These are phyloP conservation scores for Psammodynastes pulverulentus DNA, from an alignment of 2,113 vertebrate genomes.

Conservation along the genomic window DNA sequence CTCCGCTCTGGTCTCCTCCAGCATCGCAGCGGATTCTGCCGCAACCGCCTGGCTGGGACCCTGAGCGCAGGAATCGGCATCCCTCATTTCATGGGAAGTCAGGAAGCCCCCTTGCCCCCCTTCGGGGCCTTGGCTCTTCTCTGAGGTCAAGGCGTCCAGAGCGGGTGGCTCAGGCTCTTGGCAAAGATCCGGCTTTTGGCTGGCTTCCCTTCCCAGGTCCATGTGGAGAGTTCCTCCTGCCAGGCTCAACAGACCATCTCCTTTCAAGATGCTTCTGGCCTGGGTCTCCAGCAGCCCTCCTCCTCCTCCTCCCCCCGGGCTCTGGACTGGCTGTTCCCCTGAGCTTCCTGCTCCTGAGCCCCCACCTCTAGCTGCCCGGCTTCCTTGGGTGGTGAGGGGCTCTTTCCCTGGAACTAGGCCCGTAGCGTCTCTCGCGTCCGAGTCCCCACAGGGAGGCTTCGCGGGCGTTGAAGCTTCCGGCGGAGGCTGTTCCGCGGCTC, in stretches of 20 bases:
- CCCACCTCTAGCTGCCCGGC: neutral
- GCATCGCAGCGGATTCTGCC: constrained; percentile 33
- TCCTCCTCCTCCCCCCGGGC: too few species aligned
- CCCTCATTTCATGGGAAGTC: neutral
- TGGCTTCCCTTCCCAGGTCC: constrained; percentile 31
- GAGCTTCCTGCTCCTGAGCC: neutral
- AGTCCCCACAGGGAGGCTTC: constrained; percentile 28
- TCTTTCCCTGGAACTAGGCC: constrained; percentile 22
- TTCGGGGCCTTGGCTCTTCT: neutral
- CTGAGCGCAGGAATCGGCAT: constrained; percentile 35
- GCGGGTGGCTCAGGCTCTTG: constrained; percentile 28
- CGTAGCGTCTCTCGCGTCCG: constrained; percentile 20
- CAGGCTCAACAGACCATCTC: neutral
- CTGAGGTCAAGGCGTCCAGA: constrained; percentile 20
- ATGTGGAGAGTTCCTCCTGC: constrained; percentile 23
- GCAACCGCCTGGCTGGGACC: constrained; percentile 32
- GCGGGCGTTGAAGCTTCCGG: constrained; percentile 30
- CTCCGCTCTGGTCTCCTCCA: constrained; percentile 13
- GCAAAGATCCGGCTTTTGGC: neutral
- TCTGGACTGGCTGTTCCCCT: constrained; percentile 7
- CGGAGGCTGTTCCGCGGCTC: constrained; percentile 59
- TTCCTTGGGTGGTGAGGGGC: constrained; percentile 17
- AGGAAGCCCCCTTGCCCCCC: neutral
- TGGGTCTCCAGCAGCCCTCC: constrained; percentile 3
- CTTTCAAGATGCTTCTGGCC: neutral